phyloP scores from a whole-genome alignment of 2,888 invertebrate genomes.

The Cerceris rybyensis region DNA sequence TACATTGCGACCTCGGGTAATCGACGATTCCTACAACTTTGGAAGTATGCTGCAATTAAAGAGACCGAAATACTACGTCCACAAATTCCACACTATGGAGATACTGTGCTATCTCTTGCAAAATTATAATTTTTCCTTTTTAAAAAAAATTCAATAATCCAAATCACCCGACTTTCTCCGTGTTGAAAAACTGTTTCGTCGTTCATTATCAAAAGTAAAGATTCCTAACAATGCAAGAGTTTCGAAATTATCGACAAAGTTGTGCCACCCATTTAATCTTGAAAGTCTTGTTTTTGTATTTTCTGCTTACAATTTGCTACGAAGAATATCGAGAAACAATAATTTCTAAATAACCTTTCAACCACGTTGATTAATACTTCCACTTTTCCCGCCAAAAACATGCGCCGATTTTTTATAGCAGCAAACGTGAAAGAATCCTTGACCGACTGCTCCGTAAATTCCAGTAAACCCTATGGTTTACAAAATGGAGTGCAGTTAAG shows the following conservation, averaged over 20 bases:
- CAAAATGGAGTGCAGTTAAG: slow-evolving; percentile 32
- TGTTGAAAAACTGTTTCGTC: slow-evolving; percentile 15
- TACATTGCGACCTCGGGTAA: not conserved
- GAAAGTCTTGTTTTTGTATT: too few relatives aligned
- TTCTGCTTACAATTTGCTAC: too few relatives aligned
- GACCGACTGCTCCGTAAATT: slow-evolving; percentile 11
- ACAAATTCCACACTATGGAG: too few relatives aligned
- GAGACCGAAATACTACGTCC: too few relatives aligned
- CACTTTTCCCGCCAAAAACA: too few relatives aligned
- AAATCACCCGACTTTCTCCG: slow-evolving; percentile 30
- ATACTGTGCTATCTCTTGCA: too few relatives aligned
- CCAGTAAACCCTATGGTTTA: slow-evolving; percentile 15
- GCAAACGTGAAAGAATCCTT: not conserved
- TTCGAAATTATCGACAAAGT: not conserved
- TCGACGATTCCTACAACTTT: not conserved
- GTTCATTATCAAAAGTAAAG: slow-evolving; percentile 9
- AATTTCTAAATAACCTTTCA: too few relatives aligned
- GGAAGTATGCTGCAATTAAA: too few relatives aligned
- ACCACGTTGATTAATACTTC: too few relatives aligned
- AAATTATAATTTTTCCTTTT: too few relatives aligned
- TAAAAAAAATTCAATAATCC: not conserved
- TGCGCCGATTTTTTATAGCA: too few relatives aligned
- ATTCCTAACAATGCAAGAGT: not conserved
- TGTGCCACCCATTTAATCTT: not conserved
- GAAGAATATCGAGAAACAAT: too few relatives aligned